Base-by-base conservation (phyloP, 2,797 vertebrate genomes). In the Acanthurus tractus region DNA sequence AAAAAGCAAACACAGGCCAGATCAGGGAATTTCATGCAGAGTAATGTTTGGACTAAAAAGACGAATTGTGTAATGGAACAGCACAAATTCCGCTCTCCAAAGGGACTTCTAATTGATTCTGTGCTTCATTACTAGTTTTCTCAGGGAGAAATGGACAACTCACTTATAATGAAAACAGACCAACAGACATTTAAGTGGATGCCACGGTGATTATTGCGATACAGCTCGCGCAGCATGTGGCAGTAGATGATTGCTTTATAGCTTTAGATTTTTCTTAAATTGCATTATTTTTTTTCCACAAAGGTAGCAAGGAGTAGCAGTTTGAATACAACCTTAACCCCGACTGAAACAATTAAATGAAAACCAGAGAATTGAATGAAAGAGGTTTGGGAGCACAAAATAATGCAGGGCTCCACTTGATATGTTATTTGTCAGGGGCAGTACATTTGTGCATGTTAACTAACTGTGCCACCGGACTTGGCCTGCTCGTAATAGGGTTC, bases 361-460 rank as follows among this genome's bases (percentile, higher is more conserved):
- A 85, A 92, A 70, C 59, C 70, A 67, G 63, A 79, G 67, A 90
- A 86, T 77, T 86, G 83, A 89, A 89, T 88, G 82, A 63, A 68
- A 86, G 82, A 80, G 84, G 88, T 89, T 89, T 69, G 71, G 59
- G 81, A 86, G 78, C 78, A 74, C 75, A 70, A 78, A 90, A 85
- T 82, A 84, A 86, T 88, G 78, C 85, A 84, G 87, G 69, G 61
- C 86, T 87, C 73, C 74, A 83, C 90, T 94, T 91, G 90, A 93
- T 94, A 85, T 91, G 89, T 95, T 94, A 91, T 92, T 91, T 94
- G 89, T 93, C 70, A 53, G 88, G 90, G 93, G 91, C 92, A 90
- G 90, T 93, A 76, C 84, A 83, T 91, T 87, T 87, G 91, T 88
- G 89, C 90, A 92, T 93, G 92, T 94, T 94, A 95, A 95, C 91